Percentiles rank a stretch among this genome's conserved stretches.
phyloP scores from a whole-genome alignment of 2,888 invertebrate species.

The Lochmaea crataegi region DNA sequence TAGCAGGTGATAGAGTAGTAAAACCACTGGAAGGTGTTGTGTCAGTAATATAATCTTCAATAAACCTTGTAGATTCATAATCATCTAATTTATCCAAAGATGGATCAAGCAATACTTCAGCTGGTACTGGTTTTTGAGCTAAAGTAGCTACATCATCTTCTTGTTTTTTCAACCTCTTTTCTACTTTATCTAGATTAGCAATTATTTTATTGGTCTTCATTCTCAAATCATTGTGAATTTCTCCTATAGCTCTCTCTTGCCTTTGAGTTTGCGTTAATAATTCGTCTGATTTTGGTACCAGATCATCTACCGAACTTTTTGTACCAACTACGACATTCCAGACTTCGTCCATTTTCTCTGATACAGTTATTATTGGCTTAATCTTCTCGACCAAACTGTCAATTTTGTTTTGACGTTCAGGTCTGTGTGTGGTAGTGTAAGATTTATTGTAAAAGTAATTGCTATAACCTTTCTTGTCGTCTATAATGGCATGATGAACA shows the following conservation, averaged over 20 bases:
- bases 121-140: slow-evolving; percentile 80
- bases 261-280: slow-evolving; percentile 86
- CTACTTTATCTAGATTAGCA: slow-evolving; percentile 87
- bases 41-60: slow-evolving; percentile 59
- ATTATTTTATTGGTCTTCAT: slow-evolving; percentile 88
- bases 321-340: slow-evolving; percentile 92
- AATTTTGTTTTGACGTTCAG: slow-evolving; percentile 74
- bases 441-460: slow-evolving; percentile 62
- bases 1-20: slow-evolving; percentile 64
- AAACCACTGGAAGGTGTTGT: slow-evolving; percentile 59
- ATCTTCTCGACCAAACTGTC: slow-evolving; percentile 85
- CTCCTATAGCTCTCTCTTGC: slow-evolving; percentile 87
- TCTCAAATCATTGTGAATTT: slow-evolving; percentile 85
- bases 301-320: slow-evolving; percentile 86
- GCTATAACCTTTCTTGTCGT: slow-evolving; percentile 70
- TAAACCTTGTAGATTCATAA: slow-evolving; percentile 78
- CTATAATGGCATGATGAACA: slow-evolving; percentile 85
- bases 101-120: slow-evolving; percentile 80
- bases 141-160: slow-evolving; percentile 85
- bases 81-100: slow-evolving; percentile 84
- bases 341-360: slow-evolving; percentile 91
- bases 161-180: slow-evolving; percentile 84
- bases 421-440: slow-evolving; percentile 71
- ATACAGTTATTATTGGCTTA: slow-evolving; percentile 85
- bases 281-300: slow-evolving; percentile 89